Conservation (phyloP, 2,888 invertebrate species). For the Sinopyrophorus schimmeli region DNA sequence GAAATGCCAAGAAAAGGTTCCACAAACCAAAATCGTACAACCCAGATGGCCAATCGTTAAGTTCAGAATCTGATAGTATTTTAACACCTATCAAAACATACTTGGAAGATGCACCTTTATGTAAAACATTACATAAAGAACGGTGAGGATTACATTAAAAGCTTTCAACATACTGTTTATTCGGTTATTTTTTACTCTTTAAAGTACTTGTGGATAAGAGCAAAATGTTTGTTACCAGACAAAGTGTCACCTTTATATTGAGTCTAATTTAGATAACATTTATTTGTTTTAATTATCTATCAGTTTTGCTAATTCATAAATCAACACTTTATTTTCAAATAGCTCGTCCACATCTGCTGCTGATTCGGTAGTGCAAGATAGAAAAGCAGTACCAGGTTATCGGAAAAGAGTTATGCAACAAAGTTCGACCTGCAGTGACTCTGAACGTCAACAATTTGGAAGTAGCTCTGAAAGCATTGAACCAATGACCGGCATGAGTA, state of each 20-base stretch:
- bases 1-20: conserved; percentile 37
- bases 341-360: conserved; percentile 1
- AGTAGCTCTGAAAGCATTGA: conserved; percentile 80
- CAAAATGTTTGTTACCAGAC: too few relatives aligned
- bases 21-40: conserved; percentile 37
- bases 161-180: background rate
- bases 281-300: too few relatives aligned
- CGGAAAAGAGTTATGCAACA: conserved; percentile 49
- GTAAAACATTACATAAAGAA: conserved; percentile 60
- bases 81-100: conserved; percentile 66
- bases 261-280: too few relatives aligned
- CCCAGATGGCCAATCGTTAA: conserved; percentile 63
- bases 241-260: too few relatives aligned
- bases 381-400: conserved; percentile 38
- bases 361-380: conserved; percentile 38
- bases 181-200: conserved; percentile 2
- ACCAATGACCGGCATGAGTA: conserved; percentile 51
- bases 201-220: too few relatives aligned
- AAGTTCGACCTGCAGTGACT: conserved; percentile 58
- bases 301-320: too few relatives aligned
- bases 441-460: conserved; percentile 64
- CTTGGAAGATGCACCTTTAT: conserved; percentile 43
- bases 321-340: too few relatives aligned
- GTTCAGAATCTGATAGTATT: conserved; percentile 75
- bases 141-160: conserved; percentile 55